Percentiles rank a stretch among this genome's conserved stretches.
Evolutionary conservation across 1,140 invertebrate genomes (phyloP).

Genomic region (Heterodera carotae): DNA sequence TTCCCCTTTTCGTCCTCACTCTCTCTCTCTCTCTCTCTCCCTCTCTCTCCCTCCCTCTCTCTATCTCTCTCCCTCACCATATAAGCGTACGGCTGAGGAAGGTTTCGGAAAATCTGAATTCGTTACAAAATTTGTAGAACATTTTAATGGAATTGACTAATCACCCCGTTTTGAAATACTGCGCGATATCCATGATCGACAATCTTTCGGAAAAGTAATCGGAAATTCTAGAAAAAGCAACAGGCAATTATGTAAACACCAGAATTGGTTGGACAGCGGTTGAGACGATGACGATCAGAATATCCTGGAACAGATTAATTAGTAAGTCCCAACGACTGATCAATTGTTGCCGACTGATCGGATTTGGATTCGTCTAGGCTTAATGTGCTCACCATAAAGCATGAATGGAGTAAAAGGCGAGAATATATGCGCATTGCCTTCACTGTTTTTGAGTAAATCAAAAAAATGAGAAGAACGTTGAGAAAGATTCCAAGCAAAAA

Average conservation of each 20-base stretch:
- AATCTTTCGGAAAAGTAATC: constrained; percentile 5
- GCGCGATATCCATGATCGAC: constrained; percentile 30
- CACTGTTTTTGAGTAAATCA: constrained; percentile 24
- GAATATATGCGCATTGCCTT: constrained; percentile 30
- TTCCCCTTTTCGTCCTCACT: too few species aligned
- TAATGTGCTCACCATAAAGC: constrained; percentile 20
- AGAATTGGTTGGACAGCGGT: constrained; percentile 26
- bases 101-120: constrained; percentile 22
- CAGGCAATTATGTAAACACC: neutral
- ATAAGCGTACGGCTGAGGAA: constrained; percentile 30
- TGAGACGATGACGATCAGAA: constrained; percentile 23
- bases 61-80: constrained; percentile 19
- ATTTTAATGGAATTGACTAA: neutral
- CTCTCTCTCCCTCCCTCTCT: too few species aligned
- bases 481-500: constrained; percentile 25
- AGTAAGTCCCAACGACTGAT: neutral
- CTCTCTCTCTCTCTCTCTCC: too few species aligned
- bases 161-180: constrained; percentile 21
- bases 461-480: constrained; percentile 10
- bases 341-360: neutral
- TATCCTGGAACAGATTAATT: constrained; percentile 2
- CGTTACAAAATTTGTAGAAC: neutral
- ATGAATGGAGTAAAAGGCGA: constrained; percentile 24
- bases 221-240: neutral
- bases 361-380: neutral